Percentiles rank a stretch among this genome's conserved stretches.
Conservation (phyloP, 2,113 vertebrate species). For the Abramis brama region DNA sequence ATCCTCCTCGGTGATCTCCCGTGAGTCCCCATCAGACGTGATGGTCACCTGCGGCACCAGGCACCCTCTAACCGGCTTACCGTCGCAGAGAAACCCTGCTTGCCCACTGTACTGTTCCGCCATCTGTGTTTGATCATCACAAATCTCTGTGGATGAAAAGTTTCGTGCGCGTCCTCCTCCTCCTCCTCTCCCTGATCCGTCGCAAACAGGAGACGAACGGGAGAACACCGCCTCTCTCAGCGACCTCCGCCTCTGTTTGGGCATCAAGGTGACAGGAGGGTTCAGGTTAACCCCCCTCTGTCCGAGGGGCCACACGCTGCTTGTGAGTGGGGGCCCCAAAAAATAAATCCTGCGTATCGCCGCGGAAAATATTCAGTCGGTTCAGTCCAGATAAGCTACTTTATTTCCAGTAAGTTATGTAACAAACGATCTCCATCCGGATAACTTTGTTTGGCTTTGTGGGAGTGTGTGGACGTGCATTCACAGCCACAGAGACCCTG, state of each 20-base stretch:
- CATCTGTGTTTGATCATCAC: slow-evolving; percentile 66
- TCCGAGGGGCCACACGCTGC: slow-evolving; percentile 17
- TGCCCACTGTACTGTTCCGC: slow-evolving; percentile 54
- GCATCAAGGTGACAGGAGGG: slow-evolving; percentile 60
- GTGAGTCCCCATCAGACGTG: slow-evolving; percentile 82
- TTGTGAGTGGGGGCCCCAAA: not conserved
- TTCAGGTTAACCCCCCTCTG: not conserved
- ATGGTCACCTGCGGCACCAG: slow-evolving; percentile 92
- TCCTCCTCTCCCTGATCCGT: slow-evolving; percentile 61
- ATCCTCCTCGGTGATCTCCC: slow-evolving; percentile 78
- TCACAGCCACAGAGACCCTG: slow-evolving; percentile 64
- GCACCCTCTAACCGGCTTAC: slow-evolving; percentile 65
- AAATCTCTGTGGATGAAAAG: slow-evolving; percentile 62
- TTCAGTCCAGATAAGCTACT: not conserved
- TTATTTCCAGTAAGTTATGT: not conserved
- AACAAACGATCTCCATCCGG: slow-evolving; percentile 13
- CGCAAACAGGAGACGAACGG: slow-evolving; percentile 62
- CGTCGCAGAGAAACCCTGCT: slow-evolving; percentile 60
- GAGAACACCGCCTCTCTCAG: slow-evolving; percentile 63
- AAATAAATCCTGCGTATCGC: not conserved
- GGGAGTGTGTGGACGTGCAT: not conserved
- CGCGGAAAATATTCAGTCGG: not conserved
- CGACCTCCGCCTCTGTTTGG: slow-evolving; percentile 73
- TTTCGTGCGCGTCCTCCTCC: slow-evolving; percentile 66
- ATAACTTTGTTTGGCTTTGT: not conserved